A percentile compares a stretch with the other conserved stretches of the same genome.
phyloP scores from a whole-genome alignment of 1,140 invertebrate species.

The Zaprionus inermis region DNA sequence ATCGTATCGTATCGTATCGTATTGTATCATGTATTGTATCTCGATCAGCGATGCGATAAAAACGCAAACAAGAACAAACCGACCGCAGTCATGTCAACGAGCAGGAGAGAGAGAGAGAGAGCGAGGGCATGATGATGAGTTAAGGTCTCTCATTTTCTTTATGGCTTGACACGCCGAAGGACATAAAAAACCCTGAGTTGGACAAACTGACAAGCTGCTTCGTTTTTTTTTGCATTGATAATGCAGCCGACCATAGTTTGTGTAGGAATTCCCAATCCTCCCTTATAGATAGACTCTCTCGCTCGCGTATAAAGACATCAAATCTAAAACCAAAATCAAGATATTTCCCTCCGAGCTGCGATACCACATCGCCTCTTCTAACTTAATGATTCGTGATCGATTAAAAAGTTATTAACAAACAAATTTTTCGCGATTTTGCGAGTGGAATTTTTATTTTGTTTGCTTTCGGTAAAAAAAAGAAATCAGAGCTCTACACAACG shows the following conservation, averaged over 20 bases:
- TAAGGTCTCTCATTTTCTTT: constrained; percentile 28
- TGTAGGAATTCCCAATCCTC: background rate
- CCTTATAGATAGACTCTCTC: background rate
- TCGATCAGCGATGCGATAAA: constrained; percentile 2
- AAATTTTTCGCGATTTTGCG: background rate
- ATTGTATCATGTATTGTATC: constrained; percentile 2
- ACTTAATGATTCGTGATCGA: constrained; percentile 2
- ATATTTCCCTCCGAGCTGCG: background rate
- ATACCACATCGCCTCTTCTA: background rate
- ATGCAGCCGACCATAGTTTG: background rate
- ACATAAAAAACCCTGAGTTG: constrained; percentile 23
- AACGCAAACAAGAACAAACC: constrained; percentile 4
- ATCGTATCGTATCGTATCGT: background rate
- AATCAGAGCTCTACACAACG: constrained; percentile 3
- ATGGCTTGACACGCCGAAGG: constrained; percentile 27
- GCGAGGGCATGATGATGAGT: constrained; percentile 22
- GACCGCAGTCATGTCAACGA: background rate
- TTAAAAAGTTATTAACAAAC: constrained; percentile 3
- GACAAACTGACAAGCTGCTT: background rate
- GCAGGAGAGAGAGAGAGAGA: background rate
- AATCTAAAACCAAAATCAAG: background rate
- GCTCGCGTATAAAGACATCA: background rate
- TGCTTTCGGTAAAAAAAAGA: background rate
- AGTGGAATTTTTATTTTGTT: background rate
- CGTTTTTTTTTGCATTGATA: background rate